Conservation (phyloP, 92 coral and sea anemone genomes). For the Blastomussa wellsi region DNA sequence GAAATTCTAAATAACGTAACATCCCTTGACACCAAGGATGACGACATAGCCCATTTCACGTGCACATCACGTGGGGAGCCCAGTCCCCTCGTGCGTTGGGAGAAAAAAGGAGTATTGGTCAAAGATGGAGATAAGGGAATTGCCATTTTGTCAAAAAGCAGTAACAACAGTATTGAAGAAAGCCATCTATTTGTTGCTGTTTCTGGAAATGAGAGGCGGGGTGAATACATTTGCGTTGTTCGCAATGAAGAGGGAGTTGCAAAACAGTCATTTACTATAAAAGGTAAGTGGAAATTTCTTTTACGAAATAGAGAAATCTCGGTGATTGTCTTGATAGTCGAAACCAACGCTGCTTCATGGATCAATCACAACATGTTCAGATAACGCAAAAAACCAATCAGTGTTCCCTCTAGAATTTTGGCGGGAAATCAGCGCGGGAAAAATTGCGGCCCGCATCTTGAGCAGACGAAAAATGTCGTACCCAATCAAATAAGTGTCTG, state of each 20-base stretch:
- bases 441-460: background rate
- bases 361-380: background rate
- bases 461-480: too few relatives aligned
- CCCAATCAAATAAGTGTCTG: background rate
- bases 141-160: slow-evolving; percentile 31
- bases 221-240: slow-evolving; percentile 22
- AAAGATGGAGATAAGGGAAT: slow-evolving; percentile 33
- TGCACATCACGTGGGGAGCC: slow-evolving; percentile 25
- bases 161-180: slow-evolving; percentile 13
- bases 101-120: slow-evolving; percentile 3
- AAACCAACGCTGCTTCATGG: background rate
- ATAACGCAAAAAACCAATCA: background rate
- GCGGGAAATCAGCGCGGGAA: background rate
- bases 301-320: background rate
- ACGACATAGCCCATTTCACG: slow-evolving; percentile 45
- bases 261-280: slow-evolving; percentile 2
- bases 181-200: slow-evolving; percentile 39
- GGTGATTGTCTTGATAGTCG: background rate
- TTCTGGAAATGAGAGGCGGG: slow-evolving; percentile 21
- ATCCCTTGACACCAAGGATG: slow-evolving; percentile 6
- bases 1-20: slow-evolving; percentile 30
- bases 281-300: background rate
- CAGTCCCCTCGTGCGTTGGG: slow-evolving; percentile 29
- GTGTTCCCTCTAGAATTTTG: background rate
- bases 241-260: slow-evolving; percentile 16